Base-by-base conservation (phyloP, 2,888 invertebrate genomes). In the Lochmaea capreae region DNA sequence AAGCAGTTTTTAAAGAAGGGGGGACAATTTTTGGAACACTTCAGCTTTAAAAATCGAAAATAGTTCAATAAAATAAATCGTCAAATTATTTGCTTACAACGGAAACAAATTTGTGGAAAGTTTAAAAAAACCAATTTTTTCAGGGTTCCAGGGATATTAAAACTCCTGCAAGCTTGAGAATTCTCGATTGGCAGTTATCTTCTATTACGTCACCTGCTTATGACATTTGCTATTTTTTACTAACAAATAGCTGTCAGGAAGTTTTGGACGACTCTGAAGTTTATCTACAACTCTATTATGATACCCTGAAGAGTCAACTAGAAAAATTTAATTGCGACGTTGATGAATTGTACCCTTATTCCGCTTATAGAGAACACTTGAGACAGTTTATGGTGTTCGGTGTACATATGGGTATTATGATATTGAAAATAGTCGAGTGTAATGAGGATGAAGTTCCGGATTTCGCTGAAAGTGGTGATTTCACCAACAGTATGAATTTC, bases 171-270 rank as follows among this genome's bases (percentile, higher is more conserved):
- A 65, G 67, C 2, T 49, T 77, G 58, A 80, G 75, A 75, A 78
- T 67, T 61, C 81, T 76, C 70, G 82, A 82, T 68, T 82, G 82
- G 82, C 82, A 82, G 75, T 33, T 81, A 10, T 62, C 78, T 1
- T 65, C 63, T 61, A 12, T 73, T 9, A 73, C 73, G 5, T 73
- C 77, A 2, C 82, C 82, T 3, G 81, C 76, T 11, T 49, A 75
- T n/a, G 86, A 86, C 67, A 67, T 86, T 58, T 71, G 79, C 3
- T 85, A 85, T 67, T 77, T 83, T 71, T 65, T 86, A 18, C 83
- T 81, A 42, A 80, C 81, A 14, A 81, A 81, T 59, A 79, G 80
- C 54, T 76, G 81, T 0, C 81, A 80, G 49, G 79, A 83, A 42
- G 74, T 81, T 16, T 73, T 84, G 1, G 70, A 80, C 59, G 61